Base-by-base conservation (phyloP, 2,113 vertebrate species). In the Pterophyllum scalare region DNA sequence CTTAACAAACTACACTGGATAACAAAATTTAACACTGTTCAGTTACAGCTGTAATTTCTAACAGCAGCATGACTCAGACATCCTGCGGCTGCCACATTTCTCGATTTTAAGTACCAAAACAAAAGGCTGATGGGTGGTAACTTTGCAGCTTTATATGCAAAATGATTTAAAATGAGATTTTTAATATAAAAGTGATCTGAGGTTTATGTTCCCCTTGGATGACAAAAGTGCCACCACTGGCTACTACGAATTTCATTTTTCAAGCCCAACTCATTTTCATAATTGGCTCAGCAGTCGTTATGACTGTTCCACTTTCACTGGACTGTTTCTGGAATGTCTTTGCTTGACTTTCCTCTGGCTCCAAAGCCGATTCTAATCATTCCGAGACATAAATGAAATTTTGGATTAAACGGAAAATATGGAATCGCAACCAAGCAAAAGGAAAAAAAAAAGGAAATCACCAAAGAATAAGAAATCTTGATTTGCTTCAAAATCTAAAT, bases 371-470 rank as follows among this genome's bases (percentile, higher is more conserved):
- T 76, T 77, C n/a, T 65, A 72, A 72, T 52, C 1, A 10, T 52
- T 17, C 24, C 49, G 28, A 19, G 3, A 28, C 10, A 38, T 65
- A 64, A 65, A 65, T 28, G 5, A 56, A 22, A 78, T 74, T 43
- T 72, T 12, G 13, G 6, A 57, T 60, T 28, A 56, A 77, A 75
- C n/a, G 2, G 28, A 33, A 54, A 3, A 74, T 54, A 20, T 52
- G 5, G 43, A 70, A 20, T 70, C 43, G 31, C 24, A 70, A 52
- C 24, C 15, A 7, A 7, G 43, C 65, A 17, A 67, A 8, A 0
- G 24, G 46, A 26, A 67, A 67, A 5, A 0, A 43, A 67, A 26
- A 0, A 20, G 12, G 7, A 0, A 24, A 58, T 58, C 7, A 56
- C 7, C 7, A 22, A 6, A 22, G 24, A 3, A 52, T 52, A 7